phyloP scores from a whole-genome alignment of 2,113 vertebrate species.

The Myotis davidii region DNA sequence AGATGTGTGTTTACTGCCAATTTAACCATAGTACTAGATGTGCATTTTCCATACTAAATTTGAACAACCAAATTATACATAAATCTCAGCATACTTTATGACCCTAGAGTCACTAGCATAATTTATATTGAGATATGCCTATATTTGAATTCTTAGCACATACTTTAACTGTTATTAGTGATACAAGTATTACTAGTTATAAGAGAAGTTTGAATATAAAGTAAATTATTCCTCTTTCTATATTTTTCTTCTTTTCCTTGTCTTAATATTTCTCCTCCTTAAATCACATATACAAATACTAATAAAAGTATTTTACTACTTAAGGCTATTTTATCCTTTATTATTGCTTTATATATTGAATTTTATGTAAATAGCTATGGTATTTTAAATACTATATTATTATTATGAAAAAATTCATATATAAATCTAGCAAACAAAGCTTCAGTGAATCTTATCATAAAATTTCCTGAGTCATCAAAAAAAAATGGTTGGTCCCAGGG shows the following conservation, averaged over 20 bases:
- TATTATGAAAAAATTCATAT: background rate
- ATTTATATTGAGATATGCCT: background rate
- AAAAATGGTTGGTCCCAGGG: background rate
- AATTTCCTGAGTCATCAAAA: background rate
- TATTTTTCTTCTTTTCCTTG: background rate
- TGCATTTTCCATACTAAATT: constrained; percentile 35
- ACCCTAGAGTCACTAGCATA: background rate
- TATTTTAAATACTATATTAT: background rate
- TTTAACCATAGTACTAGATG: constrained; percentile 4
- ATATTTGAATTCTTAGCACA: background rate
- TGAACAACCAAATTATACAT: background rate
- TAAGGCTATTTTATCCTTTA: background rate
- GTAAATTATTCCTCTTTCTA: background rate
- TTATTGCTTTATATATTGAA: background rate
- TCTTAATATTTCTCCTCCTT: background rate
- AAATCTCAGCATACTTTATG: constrained; percentile 52
- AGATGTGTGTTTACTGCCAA: constrained; percentile 48
- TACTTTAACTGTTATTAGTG: background rate
- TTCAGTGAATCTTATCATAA: background rate
- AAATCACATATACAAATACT: background rate
- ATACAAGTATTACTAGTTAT: background rate
- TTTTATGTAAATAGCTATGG: background rate
- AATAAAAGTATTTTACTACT: background rate
- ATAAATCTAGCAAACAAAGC: background rate
- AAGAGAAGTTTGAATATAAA: background rate